Base-by-base conservation (phyloP, 2,113 vertebrate genomes). In the western clawed frog (Xenopus tropicalis) region DNA sequence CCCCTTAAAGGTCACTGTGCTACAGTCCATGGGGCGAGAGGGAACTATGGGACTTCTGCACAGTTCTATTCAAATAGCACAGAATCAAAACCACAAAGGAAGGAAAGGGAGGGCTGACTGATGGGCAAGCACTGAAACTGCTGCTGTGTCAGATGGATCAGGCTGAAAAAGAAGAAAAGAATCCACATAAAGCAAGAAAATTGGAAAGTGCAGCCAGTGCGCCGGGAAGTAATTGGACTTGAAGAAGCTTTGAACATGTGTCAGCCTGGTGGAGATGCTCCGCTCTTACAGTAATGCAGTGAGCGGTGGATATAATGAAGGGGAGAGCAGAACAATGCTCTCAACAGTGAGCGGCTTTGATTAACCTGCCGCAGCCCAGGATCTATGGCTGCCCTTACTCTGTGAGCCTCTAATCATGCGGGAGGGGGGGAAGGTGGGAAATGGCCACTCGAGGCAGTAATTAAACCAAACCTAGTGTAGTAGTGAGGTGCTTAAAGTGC, bases 171-270 rank as follows among this genome's bases (percentile, higher is more conserved):
- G 0, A 83, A 76, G 73, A 76, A 76, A 74, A 67, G 82, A 85
- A 84, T 76, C 83, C 56, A 79, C 83, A 78, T 83, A 77, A 67
- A 81, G 81, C 80, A 83, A 83, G 78, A 82, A 81, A 85, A 85
- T 80, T 56, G 89, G 82, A 83, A 85, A 87, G 88, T 79, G 84
- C 86, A 89, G 87, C 76, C 73, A 66, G 85, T 85, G 82, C 87
- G 83, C 87, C 85, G 86, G 73, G 73, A 69, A 76, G 87, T 92
- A 92, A 92, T 92, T 92, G 90, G 89, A 84, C 85, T 90, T 88
- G 79, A 79, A 68, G 85, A 88, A 86, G 81, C 85, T 92, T 92
- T 88, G 90, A 92, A 92, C 88, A 83, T 77, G 83, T 88, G 79
- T 46, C 61, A 90, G 86, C 79, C 78, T 0, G 85, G 82, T 82